These are phyloP conservation scores for Acomys russatus DNA, from an alignment of 2,797 vertebrate genomes.

Conservation along the genomic window DNA sequence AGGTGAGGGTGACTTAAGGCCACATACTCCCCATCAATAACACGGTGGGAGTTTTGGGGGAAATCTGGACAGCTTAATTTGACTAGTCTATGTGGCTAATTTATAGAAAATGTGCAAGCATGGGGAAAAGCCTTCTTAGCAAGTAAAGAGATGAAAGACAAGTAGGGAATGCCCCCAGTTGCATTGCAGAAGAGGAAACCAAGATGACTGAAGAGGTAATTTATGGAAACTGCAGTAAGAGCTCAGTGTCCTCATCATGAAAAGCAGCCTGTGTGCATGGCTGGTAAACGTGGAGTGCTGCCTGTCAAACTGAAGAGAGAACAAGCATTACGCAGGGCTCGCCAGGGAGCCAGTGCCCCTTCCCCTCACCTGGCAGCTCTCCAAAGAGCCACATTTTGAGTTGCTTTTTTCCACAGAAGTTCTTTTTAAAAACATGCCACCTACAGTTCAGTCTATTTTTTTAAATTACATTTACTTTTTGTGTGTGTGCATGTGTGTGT, in stretches of 20 bases:
- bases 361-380: not conserved
- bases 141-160: constrained; percentile 26
- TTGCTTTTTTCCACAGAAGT: not conserved
- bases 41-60: constrained; percentile 71
- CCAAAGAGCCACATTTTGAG: not conserved
- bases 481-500: not conserved
- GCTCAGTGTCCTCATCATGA: not conserved
- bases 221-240: not conserved
- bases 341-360: not conserved
- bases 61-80: constrained; percentile 70
- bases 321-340: not conserved
- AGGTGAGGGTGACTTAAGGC: not conserved
- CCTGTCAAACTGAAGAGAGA: not conserved
- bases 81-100: constrained; percentile 52
- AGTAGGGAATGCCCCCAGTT: constrained; percentile 58
- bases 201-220: not conserved
- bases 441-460: not conserved
- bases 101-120: constrained; percentile 44
- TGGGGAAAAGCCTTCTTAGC: constrained; percentile 58
- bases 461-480: not conserved
- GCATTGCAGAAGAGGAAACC: constrained; percentile 31
- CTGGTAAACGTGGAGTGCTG: not conserved
- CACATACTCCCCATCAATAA: not conserved
- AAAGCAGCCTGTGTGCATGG: not conserved
- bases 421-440: not conserved